phyloP scores from a whole-genome alignment of 2,797 vertebrate genomes.

The Centropyge bicolor region DNA sequence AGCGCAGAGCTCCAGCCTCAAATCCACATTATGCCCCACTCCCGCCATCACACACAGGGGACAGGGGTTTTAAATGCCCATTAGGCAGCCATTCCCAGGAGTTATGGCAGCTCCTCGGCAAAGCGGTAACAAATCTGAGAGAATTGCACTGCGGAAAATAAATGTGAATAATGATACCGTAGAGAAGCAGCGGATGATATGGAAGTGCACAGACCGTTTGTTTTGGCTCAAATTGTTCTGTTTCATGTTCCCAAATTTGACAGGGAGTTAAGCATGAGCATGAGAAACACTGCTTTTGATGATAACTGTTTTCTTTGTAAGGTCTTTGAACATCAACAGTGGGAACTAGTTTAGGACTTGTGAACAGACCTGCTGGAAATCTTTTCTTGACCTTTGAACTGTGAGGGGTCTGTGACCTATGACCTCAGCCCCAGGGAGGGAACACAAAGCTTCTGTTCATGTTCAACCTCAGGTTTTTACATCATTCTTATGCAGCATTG shows the following conservation, averaged over 20 bases:
- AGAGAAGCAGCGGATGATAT: background rate
- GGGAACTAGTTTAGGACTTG: conserved; percentile 20
- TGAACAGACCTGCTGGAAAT: conserved; percentile 31
- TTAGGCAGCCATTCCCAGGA: conserved; percentile 53
- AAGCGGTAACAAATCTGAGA: conserved; percentile 40
- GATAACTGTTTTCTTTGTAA: background rate
- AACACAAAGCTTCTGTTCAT: conserved; percentile 45
- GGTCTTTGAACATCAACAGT: background rate
- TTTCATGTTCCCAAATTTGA: background rate
- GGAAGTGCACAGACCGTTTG: background rate
- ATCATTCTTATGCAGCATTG: background rate
- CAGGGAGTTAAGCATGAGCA: background rate
- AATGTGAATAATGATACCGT: conserved; percentile 12
- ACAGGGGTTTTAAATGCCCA: conserved; percentile 56
- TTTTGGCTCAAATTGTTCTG: background rate
- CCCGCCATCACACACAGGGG: conserved; percentile 37
- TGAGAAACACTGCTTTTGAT: background rate
- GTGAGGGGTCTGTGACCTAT: conserved; percentile 40
- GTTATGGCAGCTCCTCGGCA: conserved; percentile 45
- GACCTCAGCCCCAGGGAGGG: conserved; percentile 34
- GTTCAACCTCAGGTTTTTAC: conserved; percentile 45
- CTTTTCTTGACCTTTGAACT: conserved; percentile 56
- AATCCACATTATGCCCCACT: conserved; percentile 49
- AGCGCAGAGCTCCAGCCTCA: conserved; percentile 36
- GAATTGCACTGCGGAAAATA: conserved; percentile 40